These are phyloP conservation scores for Mycalesis mineus DNA, from an alignment of 2,888 invertebrate genomes.

Conservation along the genomic window DNA sequence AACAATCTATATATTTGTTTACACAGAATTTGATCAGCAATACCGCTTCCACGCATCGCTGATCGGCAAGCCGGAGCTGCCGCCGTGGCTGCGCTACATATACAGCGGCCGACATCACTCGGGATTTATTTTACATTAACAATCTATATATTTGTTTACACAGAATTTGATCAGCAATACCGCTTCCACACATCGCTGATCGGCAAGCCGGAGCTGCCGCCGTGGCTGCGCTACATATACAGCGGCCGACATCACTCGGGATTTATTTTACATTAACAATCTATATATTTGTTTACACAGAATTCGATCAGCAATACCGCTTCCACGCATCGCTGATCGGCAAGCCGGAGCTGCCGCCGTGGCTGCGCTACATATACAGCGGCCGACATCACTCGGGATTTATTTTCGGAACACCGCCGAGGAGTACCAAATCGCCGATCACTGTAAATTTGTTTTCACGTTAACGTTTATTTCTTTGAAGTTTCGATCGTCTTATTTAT, in stretches of 20 bases:
- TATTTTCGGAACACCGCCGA: slow-evolving; percentile 90
- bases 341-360: slow-evolving; percentile 90
- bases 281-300: slow-evolving; percentile 45
- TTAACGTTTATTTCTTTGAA: slow-evolving; percentile 10
- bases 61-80: too few relatives aligned
- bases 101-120: too few relatives aligned
- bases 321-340: slow-evolving; percentile 86
- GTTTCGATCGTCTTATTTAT: slow-evolving; percentile 4
- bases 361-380: slow-evolving; percentile 91
- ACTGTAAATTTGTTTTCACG: slow-evolving; percentile 42
- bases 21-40: slow-evolving; percentile 76
- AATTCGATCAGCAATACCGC: slow-evolving; percentile 79
- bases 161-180: slow-evolving; percentile 79
- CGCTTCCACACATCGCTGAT: slow-evolving; percentile 86
- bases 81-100: too few relatives aligned
- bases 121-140: too few relatives aligned
- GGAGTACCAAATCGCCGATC: slow-evolving; percentile 58
- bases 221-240: slow-evolving; percentile 92
- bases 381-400: slow-evolving; percentile 87
- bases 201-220: slow-evolving; percentile 89
- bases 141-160: not conserved
- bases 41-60: slow-evolving; percentile 87
- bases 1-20: too few relatives aligned
- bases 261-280: too few relatives aligned
- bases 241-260: too few relatives aligned